Evolutionary conservation across 2,888 invertebrate species (phyloP).

Genomic region (Ophraella communa): DNA sequence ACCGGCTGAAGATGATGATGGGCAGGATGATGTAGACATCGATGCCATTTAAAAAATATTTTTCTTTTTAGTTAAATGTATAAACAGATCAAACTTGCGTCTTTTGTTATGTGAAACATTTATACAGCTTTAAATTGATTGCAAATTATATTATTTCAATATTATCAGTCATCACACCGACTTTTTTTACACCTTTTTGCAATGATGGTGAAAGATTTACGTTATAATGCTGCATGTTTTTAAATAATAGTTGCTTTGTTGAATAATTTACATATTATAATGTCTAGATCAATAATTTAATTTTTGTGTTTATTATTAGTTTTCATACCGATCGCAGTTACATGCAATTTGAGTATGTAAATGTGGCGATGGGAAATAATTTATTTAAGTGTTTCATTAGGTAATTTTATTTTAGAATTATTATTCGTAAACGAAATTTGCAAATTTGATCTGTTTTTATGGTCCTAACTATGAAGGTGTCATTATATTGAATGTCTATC

Average conservation of each 20-base stretch:
- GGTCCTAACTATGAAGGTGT: slow-evolving; percentile 7
- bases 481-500: slow-evolving; percentile 16
- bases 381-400: neutral
- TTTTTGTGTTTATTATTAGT: neutral
- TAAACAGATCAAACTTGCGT: slow-evolving; percentile 2
- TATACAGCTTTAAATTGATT: too few species aligned
- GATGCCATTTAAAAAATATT: slow-evolving; percentile 84
- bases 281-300: too few species aligned
- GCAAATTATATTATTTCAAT: too few species aligned
- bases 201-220: too few species aligned
- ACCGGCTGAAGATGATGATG: slow-evolving; percentile 70
- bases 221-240: neutral
- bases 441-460: neutral
- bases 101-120: neutral
- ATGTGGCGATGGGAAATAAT: neutral
- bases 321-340: neutral
- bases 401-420: neutral
- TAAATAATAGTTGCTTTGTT: too few species aligned
- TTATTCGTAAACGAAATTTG: neutral
- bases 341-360: neutral
- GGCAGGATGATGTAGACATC: slow-evolving; percentile 86
- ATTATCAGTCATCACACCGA: too few species aligned
- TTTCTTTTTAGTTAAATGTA: slow-evolving; percentile 14
- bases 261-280: too few species aligned
- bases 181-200: too few species aligned